Evolutionary conservation across 2,113 vertebrate species (phyloP).

Genomic region (Scophthalmus maximus): DNA sequence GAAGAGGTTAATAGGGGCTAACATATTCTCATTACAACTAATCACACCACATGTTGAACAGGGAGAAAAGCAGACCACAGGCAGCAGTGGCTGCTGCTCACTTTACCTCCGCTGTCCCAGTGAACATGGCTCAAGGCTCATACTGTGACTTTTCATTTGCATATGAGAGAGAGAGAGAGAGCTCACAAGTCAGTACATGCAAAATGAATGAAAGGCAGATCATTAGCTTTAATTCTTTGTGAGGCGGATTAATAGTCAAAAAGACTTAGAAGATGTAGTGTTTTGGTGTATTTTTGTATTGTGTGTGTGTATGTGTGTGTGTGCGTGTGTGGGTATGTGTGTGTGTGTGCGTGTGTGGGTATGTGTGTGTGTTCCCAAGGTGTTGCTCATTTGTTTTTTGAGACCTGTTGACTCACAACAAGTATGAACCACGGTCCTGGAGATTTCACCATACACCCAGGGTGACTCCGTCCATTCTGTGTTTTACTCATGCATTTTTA

Average conservation of each 20-base stretch:
- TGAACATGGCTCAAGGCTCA: not conserved
- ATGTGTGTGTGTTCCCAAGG: constrained; percentile 21
- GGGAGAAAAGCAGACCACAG: not conserved
- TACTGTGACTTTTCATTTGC: constrained; percentile 17
- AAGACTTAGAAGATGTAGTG: not conserved
- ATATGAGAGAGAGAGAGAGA: not conserved
- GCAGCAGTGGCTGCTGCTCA: not conserved
- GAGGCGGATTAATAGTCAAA: not conserved
- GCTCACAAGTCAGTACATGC: constrained; percentile 1
- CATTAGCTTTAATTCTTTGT: not conserved
- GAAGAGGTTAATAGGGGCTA: constrained; percentile 21
- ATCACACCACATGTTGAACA: constrained; percentile 9
- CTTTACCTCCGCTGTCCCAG: not conserved
- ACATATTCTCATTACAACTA: constrained; percentile 4
- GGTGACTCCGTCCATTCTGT: constrained; percentile 8
- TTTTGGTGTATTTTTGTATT: not conserved
- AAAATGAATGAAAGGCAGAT: constrained; percentile 28
- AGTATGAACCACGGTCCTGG: not conserved
- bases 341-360: not conserved
- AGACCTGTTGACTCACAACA: constrained; percentile 44
- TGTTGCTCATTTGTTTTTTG: constrained; percentile 6
- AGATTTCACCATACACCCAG: constrained; percentile 27
- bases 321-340: not conserved
- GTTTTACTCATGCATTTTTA: constrained; percentile 65
- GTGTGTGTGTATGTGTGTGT: too few relatives aligned